Conservation (phyloP, 2,797 vertebrate species). For the Diceros bicornis region DNA sequence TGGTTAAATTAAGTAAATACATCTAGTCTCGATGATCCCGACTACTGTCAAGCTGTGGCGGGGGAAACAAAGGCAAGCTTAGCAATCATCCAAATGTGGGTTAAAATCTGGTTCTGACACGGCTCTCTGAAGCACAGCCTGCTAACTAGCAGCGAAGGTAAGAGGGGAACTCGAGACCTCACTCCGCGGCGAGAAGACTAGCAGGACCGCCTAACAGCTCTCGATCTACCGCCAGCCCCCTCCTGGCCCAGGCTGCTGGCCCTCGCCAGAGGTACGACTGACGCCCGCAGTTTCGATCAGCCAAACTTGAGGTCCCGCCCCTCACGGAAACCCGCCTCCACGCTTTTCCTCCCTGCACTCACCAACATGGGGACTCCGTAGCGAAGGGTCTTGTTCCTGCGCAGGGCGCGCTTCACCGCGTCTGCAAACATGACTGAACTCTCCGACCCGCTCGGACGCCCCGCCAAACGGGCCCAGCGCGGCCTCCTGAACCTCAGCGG, state of each 20-base stretch:
- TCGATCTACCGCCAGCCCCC: neutral
- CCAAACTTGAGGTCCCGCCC: neutral
- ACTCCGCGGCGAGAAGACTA: too few species aligned
- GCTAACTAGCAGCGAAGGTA: neutral
- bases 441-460: fast-evolving
- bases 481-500: fast-evolving
- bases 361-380: constrained; percentile 90
- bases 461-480: neutral
- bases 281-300: fast-evolving
- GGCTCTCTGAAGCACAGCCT: neutral
- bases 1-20: neutral
- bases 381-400: constrained; percentile 84
- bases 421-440: neutral
- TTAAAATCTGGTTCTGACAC: neutral
- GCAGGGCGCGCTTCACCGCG: constrained; percentile 61
- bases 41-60: neutral
- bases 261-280: fast-evolving
- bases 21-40: neutral
- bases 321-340: neutral
- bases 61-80: neutral
- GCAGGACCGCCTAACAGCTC: neutral
- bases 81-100: neutral
- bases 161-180: neutral
- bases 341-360: constrained; percentile 39
- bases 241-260: fast-evolving